Conservation (phyloP, 2,888 invertebrate species). For the Patella depressa region DNA sequence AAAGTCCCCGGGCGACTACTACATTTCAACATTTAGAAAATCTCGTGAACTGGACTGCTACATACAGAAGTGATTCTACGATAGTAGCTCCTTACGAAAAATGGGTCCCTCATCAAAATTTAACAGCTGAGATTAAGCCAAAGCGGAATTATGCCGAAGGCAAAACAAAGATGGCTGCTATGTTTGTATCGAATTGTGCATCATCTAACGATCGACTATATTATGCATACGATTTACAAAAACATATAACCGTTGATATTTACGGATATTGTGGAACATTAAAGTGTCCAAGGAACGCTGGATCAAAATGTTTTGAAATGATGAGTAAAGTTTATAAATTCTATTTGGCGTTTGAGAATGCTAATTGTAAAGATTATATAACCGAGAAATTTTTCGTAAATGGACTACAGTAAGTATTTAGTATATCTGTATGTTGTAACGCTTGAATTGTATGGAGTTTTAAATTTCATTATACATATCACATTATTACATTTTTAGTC, state of each 20-base stretch:
- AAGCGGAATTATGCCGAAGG: constrained; percentile 76
- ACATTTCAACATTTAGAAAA: constrained; percentile 80
- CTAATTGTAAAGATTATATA: constrained; percentile 94
- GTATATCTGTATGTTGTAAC: constrained; percentile 30
- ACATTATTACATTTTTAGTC: too few relatives aligned
- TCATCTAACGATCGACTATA: constrained; percentile 89
- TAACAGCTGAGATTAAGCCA: constrained; percentile 74
- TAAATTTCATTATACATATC: too few relatives aligned
- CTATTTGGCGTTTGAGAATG: constrained; percentile 96
- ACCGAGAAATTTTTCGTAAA: constrained; percentile 97
- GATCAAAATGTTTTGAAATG: constrained; percentile 88
- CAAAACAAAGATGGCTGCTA: constrained; percentile 93
- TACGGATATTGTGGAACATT: constrained; percentile 63
- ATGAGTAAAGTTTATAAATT: constrained; percentile 94
- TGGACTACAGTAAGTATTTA: constrained; percentile 81
- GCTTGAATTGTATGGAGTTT: constrained; percentile 18
- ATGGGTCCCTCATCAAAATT: constrained; percentile 89
- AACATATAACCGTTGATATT: constrained; percentile 79
- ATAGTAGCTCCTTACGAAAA: constrained; percentile 95
- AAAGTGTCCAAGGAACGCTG: constrained; percentile 76
- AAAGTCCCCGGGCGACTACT: constrained; percentile 95
- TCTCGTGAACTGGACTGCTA: constrained; percentile 96
- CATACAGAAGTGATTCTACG: constrained; percentile 93
- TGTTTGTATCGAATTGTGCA: constrained; percentile 97
- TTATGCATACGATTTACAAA: constrained; percentile 86